A percentile compares a stretch with the other conserved stretches of the same genome.
phyloP scores from a whole-genome alignment of 2,797 vertebrate species.

The Xiphorhynchus erythropygius region DNA sequence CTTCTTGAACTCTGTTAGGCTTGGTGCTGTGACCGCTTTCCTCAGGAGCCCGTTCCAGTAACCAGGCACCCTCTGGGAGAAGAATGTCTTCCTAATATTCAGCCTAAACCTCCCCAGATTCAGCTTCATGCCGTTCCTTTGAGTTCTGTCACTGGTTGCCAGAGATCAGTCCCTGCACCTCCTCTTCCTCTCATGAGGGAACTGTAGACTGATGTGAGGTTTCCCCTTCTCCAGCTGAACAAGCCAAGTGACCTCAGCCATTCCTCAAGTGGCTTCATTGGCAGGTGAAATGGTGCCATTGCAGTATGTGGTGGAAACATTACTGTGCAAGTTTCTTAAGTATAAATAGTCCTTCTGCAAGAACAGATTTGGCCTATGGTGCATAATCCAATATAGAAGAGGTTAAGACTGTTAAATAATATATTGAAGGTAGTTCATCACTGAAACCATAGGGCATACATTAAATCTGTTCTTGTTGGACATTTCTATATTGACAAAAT shows the following conservation, averaged over 20 bases:
- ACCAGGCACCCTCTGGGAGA: background rate
- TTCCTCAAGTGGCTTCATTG: background rate
- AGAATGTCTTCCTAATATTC: background rate
- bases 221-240: background rate
- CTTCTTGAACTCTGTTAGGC: background rate
- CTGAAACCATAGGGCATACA: background rate
- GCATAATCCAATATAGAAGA: background rate
- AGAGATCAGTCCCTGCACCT: background rate
- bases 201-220: rapidly evolving
- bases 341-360: background rate
- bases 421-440: background rate
- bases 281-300: background rate
- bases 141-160: background rate
- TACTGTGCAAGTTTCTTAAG: background rate
- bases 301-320: background rate
- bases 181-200: background rate
- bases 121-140: background rate
- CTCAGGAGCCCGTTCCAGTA: background rate
- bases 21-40: background rate
- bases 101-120: background rate
- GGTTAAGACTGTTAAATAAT: background rate
- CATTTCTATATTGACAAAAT: background rate
- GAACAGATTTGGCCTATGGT: background rate
- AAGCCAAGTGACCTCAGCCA: background rate
- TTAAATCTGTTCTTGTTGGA: background rate